These are phyloP conservation scores for Cephus pygmeus DNA, from an alignment of 2,888 invertebrate species.

Conservation along the genomic window DNA sequence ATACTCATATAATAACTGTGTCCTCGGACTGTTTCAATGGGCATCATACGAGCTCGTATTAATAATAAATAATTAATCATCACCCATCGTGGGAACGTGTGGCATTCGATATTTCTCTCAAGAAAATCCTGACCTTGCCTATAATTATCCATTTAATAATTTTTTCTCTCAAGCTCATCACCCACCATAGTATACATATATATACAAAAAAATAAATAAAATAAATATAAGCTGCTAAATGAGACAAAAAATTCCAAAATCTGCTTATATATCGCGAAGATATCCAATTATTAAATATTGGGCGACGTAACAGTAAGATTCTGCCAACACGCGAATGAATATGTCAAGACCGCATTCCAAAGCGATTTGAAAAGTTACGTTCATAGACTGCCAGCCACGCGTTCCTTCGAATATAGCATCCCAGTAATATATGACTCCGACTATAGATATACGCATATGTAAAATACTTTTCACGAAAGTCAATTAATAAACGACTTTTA, in stretches of 20 bases:
- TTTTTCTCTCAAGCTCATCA: background rate
- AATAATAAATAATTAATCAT: background rate
- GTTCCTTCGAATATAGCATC: background rate
- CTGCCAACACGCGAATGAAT: conserved; percentile 20
- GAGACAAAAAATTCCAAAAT: background rate
- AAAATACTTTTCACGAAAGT: background rate
- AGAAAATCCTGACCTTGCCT: background rate
- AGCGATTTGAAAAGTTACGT: conserved; percentile 19
- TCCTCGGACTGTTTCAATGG: background rate
- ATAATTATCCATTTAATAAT: background rate
- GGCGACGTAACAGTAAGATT: background rate
- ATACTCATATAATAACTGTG: background rate
- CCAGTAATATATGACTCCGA: background rate
- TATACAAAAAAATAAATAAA: background rate
- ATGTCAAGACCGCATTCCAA: conserved; percentile 29
- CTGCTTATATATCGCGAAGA: background rate
- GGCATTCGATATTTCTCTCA: background rate
- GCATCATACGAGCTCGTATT: background rate
- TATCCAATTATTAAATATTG: background rate
- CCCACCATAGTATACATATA: background rate
- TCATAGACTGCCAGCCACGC: background rate
- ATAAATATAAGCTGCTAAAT: background rate
- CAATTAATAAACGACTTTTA: background rate
- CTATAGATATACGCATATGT: background rate
- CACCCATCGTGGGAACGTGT: background rate